Conservation (phyloP, 1,140 invertebrate genomes). For the Acromyrmex heyeri region DNA sequence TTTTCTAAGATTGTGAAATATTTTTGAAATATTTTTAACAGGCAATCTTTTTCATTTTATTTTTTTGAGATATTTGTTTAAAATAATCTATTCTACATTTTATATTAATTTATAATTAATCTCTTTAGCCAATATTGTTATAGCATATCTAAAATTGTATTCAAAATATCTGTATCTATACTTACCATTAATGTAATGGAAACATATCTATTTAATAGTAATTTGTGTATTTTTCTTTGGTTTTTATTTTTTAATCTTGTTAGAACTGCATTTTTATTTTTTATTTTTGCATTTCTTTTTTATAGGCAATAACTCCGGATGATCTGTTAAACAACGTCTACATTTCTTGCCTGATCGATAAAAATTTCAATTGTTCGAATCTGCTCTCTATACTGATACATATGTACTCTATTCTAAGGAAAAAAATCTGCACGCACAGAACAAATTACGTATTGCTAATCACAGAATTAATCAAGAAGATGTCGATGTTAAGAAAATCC, state of each 20-base stretch:
- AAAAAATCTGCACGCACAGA: conserved; percentile 15
- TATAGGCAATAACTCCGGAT: conserved; percentile 51
- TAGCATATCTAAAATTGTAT: no score
- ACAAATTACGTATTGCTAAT: conserved; percentile 35
- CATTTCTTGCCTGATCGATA: conserved; percentile 71
- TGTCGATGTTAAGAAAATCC: conserved; percentile 63
- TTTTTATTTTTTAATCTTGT: background rate
- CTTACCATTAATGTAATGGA: background rate
- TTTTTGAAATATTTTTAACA: no score
- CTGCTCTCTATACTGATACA: conserved; percentile 65
- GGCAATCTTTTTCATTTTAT: no score
- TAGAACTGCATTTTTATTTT: background rate
- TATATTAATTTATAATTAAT: no score
- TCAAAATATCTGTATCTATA: no score
- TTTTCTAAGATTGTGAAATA: no score
- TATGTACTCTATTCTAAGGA: conserved; percentile 51
- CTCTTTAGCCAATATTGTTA: no score
- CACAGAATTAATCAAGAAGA: conserved; percentile 62
- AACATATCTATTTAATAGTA: background rate
- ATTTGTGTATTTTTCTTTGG: background rate
- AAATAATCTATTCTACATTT: no score
- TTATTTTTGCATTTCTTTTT: background rate
- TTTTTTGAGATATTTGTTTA: no score
- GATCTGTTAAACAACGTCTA: conserved; percentile 79
- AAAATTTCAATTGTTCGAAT: conserved; percentile 47